phyloP scores from a whole-genome alignment of 2,797 vertebrate genomes.

The Distichodus sexfasciatus region DNA sequence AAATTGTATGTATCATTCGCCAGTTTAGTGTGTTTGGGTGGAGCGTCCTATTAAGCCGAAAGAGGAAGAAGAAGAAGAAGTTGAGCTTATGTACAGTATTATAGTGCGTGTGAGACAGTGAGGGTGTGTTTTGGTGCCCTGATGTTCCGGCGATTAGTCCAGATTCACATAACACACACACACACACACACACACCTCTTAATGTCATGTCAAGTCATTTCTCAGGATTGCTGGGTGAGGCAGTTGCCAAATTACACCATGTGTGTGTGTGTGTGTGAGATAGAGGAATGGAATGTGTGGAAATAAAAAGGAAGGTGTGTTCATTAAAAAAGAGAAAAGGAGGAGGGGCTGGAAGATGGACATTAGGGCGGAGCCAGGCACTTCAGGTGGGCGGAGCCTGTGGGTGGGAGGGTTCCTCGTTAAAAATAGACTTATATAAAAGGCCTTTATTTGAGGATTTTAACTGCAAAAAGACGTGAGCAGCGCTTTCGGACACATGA shows the following conservation, averaged over 20 bases:
- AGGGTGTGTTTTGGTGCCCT: constrained; percentile 21
- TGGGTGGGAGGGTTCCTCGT: not conserved
- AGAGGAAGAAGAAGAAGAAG: too few relatives aligned
- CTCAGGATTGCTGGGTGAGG: constrained; percentile 15
- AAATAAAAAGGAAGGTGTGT: not conserved
- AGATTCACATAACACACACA: not conserved
- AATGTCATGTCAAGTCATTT: not conserved
- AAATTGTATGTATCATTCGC: too few relatives aligned
- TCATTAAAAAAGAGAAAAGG: not conserved
- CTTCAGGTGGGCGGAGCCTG: not conserved
- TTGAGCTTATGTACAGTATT: too few relatives aligned
- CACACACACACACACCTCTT: constrained; percentile 10
- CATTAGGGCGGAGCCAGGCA: not conserved
- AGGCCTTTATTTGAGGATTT: not conserved
- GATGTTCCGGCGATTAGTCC: not conserved
- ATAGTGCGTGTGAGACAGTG: too few relatives aligned
- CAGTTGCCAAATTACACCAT: constrained; percentile 1
- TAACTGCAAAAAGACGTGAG: not conserved
- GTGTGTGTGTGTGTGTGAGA: not conserved
- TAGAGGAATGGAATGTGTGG: constrained; percentile 19
- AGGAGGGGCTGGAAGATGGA: not conserved
- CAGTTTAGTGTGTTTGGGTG: too few relatives aligned
- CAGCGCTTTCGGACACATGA: not conserved
- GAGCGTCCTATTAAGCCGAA: too few relatives aligned
- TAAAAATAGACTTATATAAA: constrained; percentile 48